Percentiles rank a stretch among this genome's conserved stretches.
phyloP scores from a whole-genome alignment of 2,888 invertebrate species.

The Escarpia spicata region DNA sequence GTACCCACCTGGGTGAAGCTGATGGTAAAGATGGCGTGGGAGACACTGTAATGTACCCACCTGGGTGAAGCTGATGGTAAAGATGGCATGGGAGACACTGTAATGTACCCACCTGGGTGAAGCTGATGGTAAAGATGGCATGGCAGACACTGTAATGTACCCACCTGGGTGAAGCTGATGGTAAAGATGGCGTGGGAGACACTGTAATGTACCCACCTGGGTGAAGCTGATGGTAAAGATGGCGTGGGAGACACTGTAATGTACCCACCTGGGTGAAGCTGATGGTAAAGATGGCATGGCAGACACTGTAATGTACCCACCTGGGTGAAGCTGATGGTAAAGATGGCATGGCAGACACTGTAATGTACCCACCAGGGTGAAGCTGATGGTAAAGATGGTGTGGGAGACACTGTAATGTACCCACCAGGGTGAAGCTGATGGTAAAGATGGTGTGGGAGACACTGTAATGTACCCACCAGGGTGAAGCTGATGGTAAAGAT shows the following conservation, averaged over 20 bases:
- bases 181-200: constrained; percentile 73
- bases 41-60: constrained; percentile 42
- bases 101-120: constrained; percentile 45
- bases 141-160: constrained; percentile 67
- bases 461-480: constrained; percentile 41
- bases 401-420: constrained; percentile 63
- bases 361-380: constrained; percentile 45
- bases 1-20: no score
- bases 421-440: no score
- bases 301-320: not conserved
- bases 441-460: not conserved
- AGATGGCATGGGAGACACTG: not conserved
- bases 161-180: constrained; percentile 61
- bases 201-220: no score
- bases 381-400: constrained; percentile 71
- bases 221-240: no score
- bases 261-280: no score
- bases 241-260: constrained; percentile 41
- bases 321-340: constrained; percentile 68
- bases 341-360: constrained; percentile 72
- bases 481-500: no score
- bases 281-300: no score
- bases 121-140: constrained; percentile 71
- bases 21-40: no score
- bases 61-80: no score